Conservation (phyloP, 1,140 invertebrate species). For the Pissodes strobi region DNA sequence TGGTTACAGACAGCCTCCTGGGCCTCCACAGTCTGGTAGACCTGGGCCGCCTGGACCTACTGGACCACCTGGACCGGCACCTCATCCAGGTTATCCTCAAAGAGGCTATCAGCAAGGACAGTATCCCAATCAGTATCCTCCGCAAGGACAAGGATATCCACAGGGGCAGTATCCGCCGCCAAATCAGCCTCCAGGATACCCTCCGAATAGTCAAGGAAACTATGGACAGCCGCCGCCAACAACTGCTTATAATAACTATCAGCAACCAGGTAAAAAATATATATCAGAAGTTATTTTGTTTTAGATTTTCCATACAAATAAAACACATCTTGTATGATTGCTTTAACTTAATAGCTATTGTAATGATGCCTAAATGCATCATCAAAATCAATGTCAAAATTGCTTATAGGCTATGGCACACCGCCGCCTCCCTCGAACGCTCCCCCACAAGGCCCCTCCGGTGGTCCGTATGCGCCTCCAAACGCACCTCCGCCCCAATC, state of each 20-base stretch:
- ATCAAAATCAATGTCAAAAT: not conserved
- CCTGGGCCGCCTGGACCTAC: conserved; percentile 42
- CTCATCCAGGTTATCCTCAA: conserved; percentile 63
- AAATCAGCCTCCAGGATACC: conserved; percentile 56
- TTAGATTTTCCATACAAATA: not conserved
- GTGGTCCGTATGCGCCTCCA: conserved; percentile 53
- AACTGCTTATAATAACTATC: conserved; percentile 52
- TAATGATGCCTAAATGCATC: not conserved
- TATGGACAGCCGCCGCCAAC: conserved; percentile 56
- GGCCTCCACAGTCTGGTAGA: conserved; percentile 35
- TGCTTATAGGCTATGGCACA: conserved; percentile 41
- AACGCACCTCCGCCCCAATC: conserved; percentile 52
- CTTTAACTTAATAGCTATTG: no score
- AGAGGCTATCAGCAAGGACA: conserved; percentile 62
- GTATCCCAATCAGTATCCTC: conserved; percentile 58
- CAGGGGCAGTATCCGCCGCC: conserved; percentile 57
- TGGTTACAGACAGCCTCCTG: conserved; percentile 50
- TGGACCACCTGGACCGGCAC: conserved; percentile 43
- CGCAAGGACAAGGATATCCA: conserved; percentile 58
- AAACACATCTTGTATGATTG: not conserved
- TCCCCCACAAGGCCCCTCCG: conserved; percentile 37
- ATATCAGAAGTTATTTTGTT: not conserved
- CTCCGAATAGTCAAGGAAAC: conserved; percentile 57
- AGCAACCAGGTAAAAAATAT: conserved; percentile 45
- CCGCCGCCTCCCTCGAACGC: conserved; percentile 42